A percentile compares a stretch with the other conserved stretches of the same genome.
These are phyloP conservation scores for Ashinkailepas kermadecensis DNA, from an alignment of 2,888 invertebrate species.

Conservation along the genomic window DNA sequence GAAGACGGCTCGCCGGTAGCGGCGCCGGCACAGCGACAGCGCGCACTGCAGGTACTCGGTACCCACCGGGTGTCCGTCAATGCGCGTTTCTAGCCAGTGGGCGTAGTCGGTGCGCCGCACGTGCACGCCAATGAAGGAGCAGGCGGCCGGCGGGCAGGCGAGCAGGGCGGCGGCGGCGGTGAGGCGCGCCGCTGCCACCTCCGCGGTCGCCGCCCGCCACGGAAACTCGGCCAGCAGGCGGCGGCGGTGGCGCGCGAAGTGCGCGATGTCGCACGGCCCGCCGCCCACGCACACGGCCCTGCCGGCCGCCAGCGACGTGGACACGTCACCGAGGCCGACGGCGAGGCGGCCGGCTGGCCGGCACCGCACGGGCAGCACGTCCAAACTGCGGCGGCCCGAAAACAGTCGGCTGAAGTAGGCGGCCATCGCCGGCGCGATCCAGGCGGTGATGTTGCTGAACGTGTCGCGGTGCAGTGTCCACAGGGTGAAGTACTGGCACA, in stretches of 20 bases:
- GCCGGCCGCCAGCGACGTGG: background rate
- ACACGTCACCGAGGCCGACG: background rate
- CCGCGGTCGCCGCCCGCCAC: background rate
- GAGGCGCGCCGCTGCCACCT: background rate
- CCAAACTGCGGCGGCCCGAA: background rate
- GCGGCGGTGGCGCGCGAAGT: background rate
- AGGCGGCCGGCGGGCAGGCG: background rate
- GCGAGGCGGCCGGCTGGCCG: background rate
- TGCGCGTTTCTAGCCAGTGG: background rate
- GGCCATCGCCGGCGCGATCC: background rate
- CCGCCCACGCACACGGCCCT: background rate
- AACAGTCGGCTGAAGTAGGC: background rate
- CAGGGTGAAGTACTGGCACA: conserved; percentile 10
- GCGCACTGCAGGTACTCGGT: background rate
- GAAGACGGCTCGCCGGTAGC: background rate
- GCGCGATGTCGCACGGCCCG: background rate
- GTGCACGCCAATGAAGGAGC: background rate
- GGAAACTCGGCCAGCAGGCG: background rate
- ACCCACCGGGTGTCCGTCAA: background rate
- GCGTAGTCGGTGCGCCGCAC: conserved; percentile 8
- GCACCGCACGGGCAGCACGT: background rate
- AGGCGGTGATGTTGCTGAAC: background rate
- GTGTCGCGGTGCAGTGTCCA: background rate
- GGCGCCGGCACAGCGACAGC: background rate
- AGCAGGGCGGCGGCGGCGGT: background rate